These are phyloP conservation scores for Spea hammondii DNA, from an alignment of 2,797 vertebrate genomes.

Conservation along the genomic window DNA sequence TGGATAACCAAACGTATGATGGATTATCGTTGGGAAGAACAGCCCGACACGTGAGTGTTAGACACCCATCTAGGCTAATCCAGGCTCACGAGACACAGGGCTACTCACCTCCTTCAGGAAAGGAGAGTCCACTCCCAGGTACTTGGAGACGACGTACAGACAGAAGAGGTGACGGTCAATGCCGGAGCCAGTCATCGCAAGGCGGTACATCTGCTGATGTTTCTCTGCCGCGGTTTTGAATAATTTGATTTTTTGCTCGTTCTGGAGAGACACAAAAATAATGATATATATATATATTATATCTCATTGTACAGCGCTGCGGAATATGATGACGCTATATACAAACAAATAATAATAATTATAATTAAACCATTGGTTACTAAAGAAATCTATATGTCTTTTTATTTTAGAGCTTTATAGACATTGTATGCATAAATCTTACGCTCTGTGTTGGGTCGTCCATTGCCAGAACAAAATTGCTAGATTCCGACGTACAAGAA, in stretches of 20 bases:
- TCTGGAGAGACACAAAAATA: conserved; percentile 63
- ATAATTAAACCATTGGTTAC: background rate
- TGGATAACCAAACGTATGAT: too few relatives aligned
- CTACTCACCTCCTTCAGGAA: conserved; percentile 88
- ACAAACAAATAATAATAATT: too few relatives aligned
- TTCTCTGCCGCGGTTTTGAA: conserved; percentile 79
- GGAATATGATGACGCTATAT: too few relatives aligned
- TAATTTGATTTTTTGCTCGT: conserved; percentile 73
- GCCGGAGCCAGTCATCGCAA: conserved; percentile 89
- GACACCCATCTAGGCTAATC: too few relatives aligned
- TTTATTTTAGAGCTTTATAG: too few relatives aligned
- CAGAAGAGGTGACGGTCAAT: conserved; percentile 98
- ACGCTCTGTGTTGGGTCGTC: conserved; percentile 75
- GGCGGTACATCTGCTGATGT: conserved; percentile 86
- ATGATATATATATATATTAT: too few relatives aligned
- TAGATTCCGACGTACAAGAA: conserved; percentile 84
- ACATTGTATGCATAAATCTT: conserved; percentile 48
- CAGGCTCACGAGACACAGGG: background rate
- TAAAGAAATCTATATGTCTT: background rate
- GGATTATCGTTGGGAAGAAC: too few relatives aligned
- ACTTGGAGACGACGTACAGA: conserved; percentile 95
- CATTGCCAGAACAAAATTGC: conserved; percentile 84
- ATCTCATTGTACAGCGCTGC: too few relatives aligned
- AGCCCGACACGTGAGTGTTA: too few relatives aligned
- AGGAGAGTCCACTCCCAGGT: conserved; percentile 88